Conservation (phyloP, 2,113 vertebrate species). For the Phrynocephalus versicolor region DNA sequence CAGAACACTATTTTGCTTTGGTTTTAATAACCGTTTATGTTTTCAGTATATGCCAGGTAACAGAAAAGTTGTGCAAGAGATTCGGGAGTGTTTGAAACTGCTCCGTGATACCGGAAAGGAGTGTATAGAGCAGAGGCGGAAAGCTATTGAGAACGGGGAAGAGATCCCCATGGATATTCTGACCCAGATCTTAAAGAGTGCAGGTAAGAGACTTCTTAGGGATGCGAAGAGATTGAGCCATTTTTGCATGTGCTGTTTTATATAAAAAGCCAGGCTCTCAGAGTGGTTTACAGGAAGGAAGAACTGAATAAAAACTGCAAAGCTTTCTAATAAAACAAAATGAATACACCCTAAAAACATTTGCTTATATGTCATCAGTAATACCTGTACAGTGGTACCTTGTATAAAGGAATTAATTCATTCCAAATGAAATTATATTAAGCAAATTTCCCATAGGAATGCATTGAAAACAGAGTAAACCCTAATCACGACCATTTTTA, state of each 20-base stretch:
- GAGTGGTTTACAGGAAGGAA: neutral
- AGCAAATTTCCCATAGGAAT: no score
- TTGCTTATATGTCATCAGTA: no score
- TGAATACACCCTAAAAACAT: no score
- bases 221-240: neutral
- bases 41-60: conserved; percentile 77
- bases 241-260: neutral
- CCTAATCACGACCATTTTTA: no score
- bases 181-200: conserved; percentile 85
- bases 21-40: no score
- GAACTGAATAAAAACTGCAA: no score
- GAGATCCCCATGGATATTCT: conserved; percentile 85
- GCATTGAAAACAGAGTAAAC: no score
- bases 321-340: no score
- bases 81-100: conserved; percentile 75
- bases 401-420: no score
- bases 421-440: no score
- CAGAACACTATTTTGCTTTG: no score
- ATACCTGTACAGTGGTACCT: no score
- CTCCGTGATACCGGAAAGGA: conserved; percentile 82
- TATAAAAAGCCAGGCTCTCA: neutral
- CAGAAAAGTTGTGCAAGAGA: conserved; percentile 74
- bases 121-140: conserved; percentile 81
- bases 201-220: conserved; percentile 42
- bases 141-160: conserved; percentile 78